Conservation (phyloP, 2,113 vertebrate genomes). For the Probosciger aterrimus region DNA sequence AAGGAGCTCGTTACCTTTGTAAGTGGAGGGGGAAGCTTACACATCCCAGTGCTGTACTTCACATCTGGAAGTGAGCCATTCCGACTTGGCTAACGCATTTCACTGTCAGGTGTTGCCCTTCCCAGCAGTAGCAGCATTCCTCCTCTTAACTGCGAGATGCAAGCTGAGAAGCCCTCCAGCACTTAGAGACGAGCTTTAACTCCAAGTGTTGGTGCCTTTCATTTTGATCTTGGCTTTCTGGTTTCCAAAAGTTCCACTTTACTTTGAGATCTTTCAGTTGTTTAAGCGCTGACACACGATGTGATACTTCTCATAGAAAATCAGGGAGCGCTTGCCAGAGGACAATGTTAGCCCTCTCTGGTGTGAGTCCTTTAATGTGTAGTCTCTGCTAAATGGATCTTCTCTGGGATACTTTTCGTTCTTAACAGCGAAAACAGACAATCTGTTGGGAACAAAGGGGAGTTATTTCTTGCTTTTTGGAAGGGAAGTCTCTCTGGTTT, state of each 20-base stretch:
- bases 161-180: not conserved
- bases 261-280: not conserved
- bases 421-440: not conserved
- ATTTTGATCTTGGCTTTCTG: not conserved
- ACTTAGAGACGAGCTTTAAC: not conserved
- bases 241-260: not conserved
- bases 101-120: not conserved
- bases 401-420: conserved; percentile 19
- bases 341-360: not conserved
- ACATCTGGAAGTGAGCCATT: not conserved
- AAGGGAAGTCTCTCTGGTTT: not conserved
- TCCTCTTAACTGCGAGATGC: not conserved
- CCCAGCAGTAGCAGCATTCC: not conserved
- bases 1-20: not conserved
- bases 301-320: not conserved
- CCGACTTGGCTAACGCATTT: not conserved
- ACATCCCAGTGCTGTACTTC: not conserved
- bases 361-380: not conserved
- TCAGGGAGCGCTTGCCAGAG: not conserved
- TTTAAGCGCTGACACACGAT: not conserved
- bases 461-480: not conserved
- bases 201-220: not conserved
- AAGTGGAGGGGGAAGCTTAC: not conserved
- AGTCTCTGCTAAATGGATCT: not conserved
- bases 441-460: not conserved